Base-by-base conservation (phyloP, 2,797 vertebrate genomes). In the Fratercula arctica region DNA sequence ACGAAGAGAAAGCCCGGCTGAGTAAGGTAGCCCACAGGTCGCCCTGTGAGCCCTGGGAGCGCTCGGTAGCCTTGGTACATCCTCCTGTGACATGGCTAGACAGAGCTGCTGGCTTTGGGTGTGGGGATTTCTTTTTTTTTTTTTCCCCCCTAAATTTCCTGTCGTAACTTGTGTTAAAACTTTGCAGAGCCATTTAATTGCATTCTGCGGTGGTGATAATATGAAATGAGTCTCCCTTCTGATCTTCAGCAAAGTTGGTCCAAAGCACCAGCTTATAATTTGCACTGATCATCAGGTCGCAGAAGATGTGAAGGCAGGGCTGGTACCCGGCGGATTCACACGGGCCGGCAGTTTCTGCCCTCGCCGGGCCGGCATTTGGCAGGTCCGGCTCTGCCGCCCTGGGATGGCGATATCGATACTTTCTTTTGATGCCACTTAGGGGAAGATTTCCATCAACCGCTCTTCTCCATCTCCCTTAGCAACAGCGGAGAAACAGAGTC, bases 181-280 rank as follows among this genome's bases (percentile, higher is more conserved):
- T 96, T 87, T 7, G 84, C 92, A 89, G 90, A 96, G 95, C 86
- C 89, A 95, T 74, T 94, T 91, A 97, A 95, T 93, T 96, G 92
- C 0, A 0, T 66, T 96, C 92, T 95, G 92, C 1, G 48, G 88
- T 43, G 63, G 51, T 59, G 92, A 85, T 79, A 93, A 95, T 84
- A 59, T n/a, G 86, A 93, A 97, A 92, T 85, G 59, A 93, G 70
- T 75, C 85, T 95, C 50, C 84, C 70, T 89, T 93, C 94, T 91
- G 59, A 87, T 95, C 94, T 87, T 88, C 16, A 28, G 54, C 70
- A 66, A 54, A 61, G 56, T 59, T 66, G 74, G 90, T 77, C 90
- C 86, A 87, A 84, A 89, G 89, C 75, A n/a, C 66, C 10, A 0
- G 66, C 39, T 94, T 82, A 13, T 94, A 87, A 93, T 94, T 88